Evolutionary conservation across 2,113 vertebrate species (phyloP), one percentile per base, ranked within the genome.

Genomic region (Probosciger aterrimus): DNA sequence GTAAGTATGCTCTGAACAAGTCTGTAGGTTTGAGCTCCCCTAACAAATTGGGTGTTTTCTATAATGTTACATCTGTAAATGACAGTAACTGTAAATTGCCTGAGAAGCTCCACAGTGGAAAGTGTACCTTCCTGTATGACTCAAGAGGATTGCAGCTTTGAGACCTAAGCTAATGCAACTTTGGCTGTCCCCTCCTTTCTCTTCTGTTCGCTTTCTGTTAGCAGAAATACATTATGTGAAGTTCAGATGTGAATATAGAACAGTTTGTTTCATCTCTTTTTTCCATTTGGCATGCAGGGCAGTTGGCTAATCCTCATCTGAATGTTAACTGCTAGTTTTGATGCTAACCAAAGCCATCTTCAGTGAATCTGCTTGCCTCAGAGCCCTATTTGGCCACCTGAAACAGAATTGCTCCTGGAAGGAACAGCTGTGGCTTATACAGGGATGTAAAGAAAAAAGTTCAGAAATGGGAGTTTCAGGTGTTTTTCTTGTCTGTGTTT

Each of bases 31-130:
- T 60, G 50, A 93, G 52, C n/a, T 82, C 47, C 14, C 14, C 81
- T 82, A 87, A 91, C 24, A 87, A 79, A 93, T 89, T 62, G 81
- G 27, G 80, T 97, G 92, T 86, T 86, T 89, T 92, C 80, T 82
- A 31, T 89, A 84, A 46, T 5, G 39, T 84, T 78, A 64, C 69
- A 55, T 87, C 89, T 79, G 81, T 55, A 84, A 95, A 84, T 68
- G 86, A 71, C 81, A 93, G 80, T 33, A 84, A 81, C 41, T 71
- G 31, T 63, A 64, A 77, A 92, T 75, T 50, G 18, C 83, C 55
- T 55, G 30, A 82, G 86, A 92, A 84, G 55, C 12, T 91, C 47
- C 39, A 31, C 17, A 60, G 69, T 68, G 30, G 43, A 60, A 81
- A 79, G 22, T 1, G 1, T 62, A 52, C 52, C 50, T 92, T 75